Conservation (phyloP, 2,797 vertebrate genomes). For the Propithecus deckenii region DNA sequence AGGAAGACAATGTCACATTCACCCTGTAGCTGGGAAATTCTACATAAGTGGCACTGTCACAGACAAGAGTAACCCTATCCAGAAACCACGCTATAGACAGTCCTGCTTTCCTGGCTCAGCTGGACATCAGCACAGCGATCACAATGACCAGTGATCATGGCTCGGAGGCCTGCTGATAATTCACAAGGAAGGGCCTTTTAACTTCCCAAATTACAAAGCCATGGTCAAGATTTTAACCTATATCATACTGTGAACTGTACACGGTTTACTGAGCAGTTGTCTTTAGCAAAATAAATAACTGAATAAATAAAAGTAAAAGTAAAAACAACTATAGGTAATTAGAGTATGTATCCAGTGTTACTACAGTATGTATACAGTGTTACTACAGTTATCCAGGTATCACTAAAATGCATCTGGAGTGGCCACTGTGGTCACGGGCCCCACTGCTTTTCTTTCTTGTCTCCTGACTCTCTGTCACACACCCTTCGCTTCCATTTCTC, state of each 20-base stretch:
- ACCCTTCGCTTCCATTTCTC: not conserved
- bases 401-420: not conserved
- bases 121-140: accelerated
- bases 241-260: not conserved
- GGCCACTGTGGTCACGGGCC: accelerated
- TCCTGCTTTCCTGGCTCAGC: not conserved
- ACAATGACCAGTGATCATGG: not conserved
- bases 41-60: not conserved
- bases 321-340: not conserved
- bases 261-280: not conserved
- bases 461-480: too few relatives aligned
- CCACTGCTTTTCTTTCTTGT: not conserved
- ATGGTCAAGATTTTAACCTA: not conserved
- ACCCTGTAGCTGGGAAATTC: not conserved
- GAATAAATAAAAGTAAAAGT: not conserved
- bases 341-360: not conserved
- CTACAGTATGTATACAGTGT: accelerated
- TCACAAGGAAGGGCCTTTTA: not conserved
- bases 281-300: not conserved
- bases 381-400: accelerated
- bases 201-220: not conserved
- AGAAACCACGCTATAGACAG: not conserved
- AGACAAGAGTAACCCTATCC: not conserved
- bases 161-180: not conserved
- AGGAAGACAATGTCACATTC: not conserved